These are phyloP conservation scores for Uromys caudimaculatus DNA, from an alignment of 2,797 vertebrate species.

Conservation along the genomic window DNA sequence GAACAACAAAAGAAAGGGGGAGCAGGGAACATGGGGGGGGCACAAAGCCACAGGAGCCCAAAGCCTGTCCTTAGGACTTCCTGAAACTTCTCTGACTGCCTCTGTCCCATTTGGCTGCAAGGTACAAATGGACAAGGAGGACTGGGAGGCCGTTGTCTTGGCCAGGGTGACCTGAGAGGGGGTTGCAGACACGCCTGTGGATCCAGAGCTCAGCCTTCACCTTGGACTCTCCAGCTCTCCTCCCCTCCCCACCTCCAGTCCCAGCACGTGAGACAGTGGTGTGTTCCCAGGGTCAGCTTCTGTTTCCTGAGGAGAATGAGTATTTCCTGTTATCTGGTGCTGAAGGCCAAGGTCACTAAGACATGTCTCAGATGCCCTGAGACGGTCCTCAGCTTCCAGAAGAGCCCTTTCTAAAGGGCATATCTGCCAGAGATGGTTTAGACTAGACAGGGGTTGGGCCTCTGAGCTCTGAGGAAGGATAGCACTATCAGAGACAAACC, in stretches of 20 bases:
- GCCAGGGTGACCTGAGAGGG: not conserved
- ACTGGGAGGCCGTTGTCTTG: rapidly evolving
- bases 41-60: not conserved
- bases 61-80: not conserved
- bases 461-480: not conserved
- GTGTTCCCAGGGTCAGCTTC: not conserved
- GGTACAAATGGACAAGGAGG: not conserved
- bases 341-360: constrained; percentile 64
- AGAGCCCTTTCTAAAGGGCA: constrained; percentile 73
- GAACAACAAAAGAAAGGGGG: not conserved
- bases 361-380: constrained; percentile 16
- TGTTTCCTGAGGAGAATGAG: constrained; percentile 33
- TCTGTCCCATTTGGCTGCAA: not conserved
- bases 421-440: constrained; percentile 22
- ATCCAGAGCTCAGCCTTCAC: not conserved
- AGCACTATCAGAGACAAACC: not conserved
- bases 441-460: not conserved
- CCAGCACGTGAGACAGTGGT: not conserved
- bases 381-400: not conserved
- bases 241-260: not conserved
- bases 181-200: not conserved
- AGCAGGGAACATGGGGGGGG: rapidly evolving
- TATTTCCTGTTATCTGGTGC: not conserved
- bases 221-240: not conserved
- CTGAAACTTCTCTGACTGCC: not conserved